phyloP scores from a whole-genome alignment of 2,888 invertebrate species.

The Nomada flava region DNA sequence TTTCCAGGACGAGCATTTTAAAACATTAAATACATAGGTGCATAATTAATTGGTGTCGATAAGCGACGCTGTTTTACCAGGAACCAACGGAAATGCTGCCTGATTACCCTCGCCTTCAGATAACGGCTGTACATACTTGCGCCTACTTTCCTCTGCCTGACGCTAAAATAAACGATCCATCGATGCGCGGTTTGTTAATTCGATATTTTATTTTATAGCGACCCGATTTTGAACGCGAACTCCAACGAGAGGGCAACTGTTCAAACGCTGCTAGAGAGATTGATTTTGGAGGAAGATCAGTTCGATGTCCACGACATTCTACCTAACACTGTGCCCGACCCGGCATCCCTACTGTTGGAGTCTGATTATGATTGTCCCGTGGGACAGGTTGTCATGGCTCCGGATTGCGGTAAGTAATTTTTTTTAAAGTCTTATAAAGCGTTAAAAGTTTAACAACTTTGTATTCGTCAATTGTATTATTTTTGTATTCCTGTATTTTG shows the following conservation, averaged over 20 bases:
- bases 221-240: constrained; percentile 94
- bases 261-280: constrained; percentile 92
- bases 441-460: not conserved
- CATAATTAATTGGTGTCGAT: constrained; percentile 49
- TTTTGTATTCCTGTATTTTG: too few relatives aligned
- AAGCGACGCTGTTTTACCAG: constrained; percentile 41
- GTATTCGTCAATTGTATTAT: not conserved
- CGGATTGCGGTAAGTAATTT: constrained; percentile 92
- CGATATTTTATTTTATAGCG: constrained; percentile 84
- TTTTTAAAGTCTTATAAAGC: not conserved
- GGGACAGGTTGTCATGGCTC: constrained; percentile 97
- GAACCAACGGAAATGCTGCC: constrained; percentile 61
- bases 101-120: constrained; percentile 64
- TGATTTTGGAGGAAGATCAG: constrained; percentile 97
- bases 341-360: constrained; percentile 93
- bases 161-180: constrained; percentile 35
- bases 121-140: constrained; percentile 79
- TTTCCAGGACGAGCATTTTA: constrained; percentile 23
- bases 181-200: constrained; percentile 4
- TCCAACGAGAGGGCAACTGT: constrained; percentile 95
- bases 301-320: constrained; percentile 96
- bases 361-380: constrained; percentile 97
- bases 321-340: constrained; percentile 97
- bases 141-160: constrained; percentile 60
- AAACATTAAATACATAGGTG: constrained; percentile 18